Evolutionary conservation across 2,888 invertebrate genomes (phyloP).

Genomic region (Thereva unica): DNA sequence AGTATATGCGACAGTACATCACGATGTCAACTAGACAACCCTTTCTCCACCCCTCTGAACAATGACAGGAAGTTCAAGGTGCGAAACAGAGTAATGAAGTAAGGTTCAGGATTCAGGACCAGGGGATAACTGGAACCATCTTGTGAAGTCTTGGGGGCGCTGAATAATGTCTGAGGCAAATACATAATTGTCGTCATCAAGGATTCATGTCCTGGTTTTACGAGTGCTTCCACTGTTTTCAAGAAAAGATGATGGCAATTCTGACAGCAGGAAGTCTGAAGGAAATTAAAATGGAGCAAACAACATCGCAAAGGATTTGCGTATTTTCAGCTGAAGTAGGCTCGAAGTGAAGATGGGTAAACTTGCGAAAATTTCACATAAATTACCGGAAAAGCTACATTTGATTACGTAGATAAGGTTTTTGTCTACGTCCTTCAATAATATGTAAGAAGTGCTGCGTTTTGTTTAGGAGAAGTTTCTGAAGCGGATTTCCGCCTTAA

Average conservation of each 20-base stretch:
- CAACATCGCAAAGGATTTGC: too few relatives aligned
- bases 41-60: constrained; percentile 4
- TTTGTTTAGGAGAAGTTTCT: too few relatives aligned
- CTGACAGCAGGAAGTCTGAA: constrained; percentile 21
- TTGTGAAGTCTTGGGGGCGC: constrained; percentile 11
- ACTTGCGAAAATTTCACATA: too few relatives aligned
- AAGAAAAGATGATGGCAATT: constrained; percentile 16
- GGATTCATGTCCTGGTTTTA: constrained; percentile 42
- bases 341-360: too few relatives aligned
- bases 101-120: background rate
- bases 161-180: constrained; percentile 23
- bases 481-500: too few relatives aligned
- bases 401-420: too few relatives aligned
- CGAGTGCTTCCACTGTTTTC: constrained; percentile 24
- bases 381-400: too few relatives aligned
- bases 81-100: constrained; percentile 22
- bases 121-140: background rate
- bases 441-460: too few relatives aligned
- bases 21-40: constrained; percentile 16
- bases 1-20: constrained; percentile 19
- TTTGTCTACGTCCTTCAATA: too few relatives aligned
- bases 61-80: constrained; percentile 28
- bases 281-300: too few relatives aligned
- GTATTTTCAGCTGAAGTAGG: too few relatives aligned
- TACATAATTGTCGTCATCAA: constrained; percentile 41